Conservation (phyloP, 1,140 invertebrate genomes). For the Rhizoglyphus robini region DNA sequence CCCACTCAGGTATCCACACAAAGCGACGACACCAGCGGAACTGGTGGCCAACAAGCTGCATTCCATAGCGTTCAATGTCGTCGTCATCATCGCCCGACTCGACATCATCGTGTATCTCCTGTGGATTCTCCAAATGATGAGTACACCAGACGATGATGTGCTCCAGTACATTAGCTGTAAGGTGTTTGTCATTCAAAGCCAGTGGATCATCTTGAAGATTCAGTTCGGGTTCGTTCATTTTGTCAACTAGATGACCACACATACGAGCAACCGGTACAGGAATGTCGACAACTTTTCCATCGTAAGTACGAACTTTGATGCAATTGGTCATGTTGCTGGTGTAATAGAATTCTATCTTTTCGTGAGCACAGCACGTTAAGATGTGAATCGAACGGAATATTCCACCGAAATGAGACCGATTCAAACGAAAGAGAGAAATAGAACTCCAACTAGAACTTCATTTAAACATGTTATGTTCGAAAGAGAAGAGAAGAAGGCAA, state of each 20-base stretch:
- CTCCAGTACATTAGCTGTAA: not conserved
- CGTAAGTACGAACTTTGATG: too few relatives aligned
- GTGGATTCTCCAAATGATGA: not conserved
- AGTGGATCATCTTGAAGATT: not conserved
- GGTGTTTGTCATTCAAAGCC: not conserved
- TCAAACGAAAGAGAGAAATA: too few relatives aligned
- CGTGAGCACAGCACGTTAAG: too few relatives aligned
- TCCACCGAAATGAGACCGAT: too few relatives aligned
- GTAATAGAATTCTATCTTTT: too few relatives aligned
- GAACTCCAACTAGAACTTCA: too few relatives aligned
- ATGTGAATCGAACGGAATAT: too few relatives aligned
- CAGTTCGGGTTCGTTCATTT: not conserved
- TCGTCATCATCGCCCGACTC: not conserved
- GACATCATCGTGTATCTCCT: not conserved
- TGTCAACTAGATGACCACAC: not conserved
- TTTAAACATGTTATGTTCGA: too few relatives aligned
- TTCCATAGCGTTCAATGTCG: too few relatives aligned
- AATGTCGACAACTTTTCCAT: not conserved
- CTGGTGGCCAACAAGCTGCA: not conserved
- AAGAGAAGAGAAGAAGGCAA: too few relatives aligned
- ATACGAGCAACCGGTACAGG: not conserved
- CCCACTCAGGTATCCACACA: not conserved
- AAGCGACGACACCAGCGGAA: not conserved
- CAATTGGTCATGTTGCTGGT: too few relatives aligned
- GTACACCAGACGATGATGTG: not conserved